A percentile compares a stretch with the other conserved stretches of the same genome.
phyloP scores from a whole-genome alignment of 2,797 vertebrate species.

The Molossus molossus region DNA sequence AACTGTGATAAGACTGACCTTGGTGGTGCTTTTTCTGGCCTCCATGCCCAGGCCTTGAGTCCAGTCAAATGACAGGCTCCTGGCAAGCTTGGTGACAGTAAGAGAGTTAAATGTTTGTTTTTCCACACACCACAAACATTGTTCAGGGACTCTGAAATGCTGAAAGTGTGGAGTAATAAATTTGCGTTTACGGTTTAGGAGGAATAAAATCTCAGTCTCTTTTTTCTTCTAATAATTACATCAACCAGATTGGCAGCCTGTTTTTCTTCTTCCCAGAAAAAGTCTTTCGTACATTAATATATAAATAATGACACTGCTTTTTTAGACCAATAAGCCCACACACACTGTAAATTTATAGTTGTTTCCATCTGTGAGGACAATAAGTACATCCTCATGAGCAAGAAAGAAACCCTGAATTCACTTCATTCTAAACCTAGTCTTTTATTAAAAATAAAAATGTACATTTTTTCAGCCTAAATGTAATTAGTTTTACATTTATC shows the following conservation, averaged over 20 bases:
- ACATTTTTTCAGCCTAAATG: neutral
- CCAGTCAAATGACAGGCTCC: neutral
- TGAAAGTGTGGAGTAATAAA: neutral
- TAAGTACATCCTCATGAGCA: constrained; percentile 20
- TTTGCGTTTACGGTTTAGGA: constrained; percentile 53
- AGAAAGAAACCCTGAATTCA: neutral
- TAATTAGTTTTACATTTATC: neutral
- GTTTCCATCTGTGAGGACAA: constrained; percentile 50
- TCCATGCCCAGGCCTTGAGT: neutral
- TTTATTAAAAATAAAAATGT: constrained; percentile 48
- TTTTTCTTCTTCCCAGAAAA: constrained; percentile 72
- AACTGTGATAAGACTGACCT: neutral
- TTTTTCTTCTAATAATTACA: constrained; percentile 73
- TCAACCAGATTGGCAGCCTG: constrained; percentile 75
- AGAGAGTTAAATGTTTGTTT: neutral
- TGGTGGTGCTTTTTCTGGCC: neutral
- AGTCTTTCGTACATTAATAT: constrained; percentile 71
- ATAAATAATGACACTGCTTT: constrained; percentile 73
- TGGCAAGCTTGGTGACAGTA: neutral
- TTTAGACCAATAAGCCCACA: constrained; percentile 65
- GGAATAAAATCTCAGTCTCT: constrained; percentile 69
- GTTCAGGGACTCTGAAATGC: neutral
- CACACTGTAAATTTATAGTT: constrained; percentile 57
- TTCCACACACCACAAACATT: neutral
- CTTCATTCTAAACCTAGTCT: neutral